These are phyloP conservation scores for Thymelicus acteon DNA, from an alignment of 2,888 invertebrate species.

Conservation along the genomic window DNA sequence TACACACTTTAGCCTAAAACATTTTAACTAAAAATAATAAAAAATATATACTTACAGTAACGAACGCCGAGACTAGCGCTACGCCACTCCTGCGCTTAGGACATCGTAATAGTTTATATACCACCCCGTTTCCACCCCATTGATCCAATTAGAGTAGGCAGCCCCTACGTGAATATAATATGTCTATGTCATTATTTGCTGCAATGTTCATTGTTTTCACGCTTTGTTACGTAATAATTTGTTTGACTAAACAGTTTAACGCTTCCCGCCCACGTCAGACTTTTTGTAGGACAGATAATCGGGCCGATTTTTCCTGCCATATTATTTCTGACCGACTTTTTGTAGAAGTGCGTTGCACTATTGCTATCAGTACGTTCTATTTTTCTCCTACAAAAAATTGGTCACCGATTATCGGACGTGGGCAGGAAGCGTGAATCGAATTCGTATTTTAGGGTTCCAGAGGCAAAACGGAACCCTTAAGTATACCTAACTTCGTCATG, in stretches of 20 bases:
- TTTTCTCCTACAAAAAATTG: too few species aligned
- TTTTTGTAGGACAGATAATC: too few species aligned
- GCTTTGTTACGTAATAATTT: not conserved
- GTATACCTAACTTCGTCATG: too few species aligned
- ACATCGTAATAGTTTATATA: conserved; percentile 58
- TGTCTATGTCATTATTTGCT: not conserved
- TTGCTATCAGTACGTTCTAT: too few species aligned
- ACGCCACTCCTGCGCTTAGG: conserved; percentile 67
- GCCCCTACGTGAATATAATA: not conserved
- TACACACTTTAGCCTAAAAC: not conserved
- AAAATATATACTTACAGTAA: conserved; percentile 59
- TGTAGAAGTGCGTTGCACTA: too few species aligned
- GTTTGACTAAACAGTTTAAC: too few species aligned
- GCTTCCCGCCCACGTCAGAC: too few species aligned
- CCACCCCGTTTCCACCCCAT: conserved; percentile 49
- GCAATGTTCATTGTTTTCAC: not conserved
- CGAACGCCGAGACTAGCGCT: conserved; percentile 67
- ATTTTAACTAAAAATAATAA: conserved; percentile 30
- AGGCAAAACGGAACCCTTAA: too few species aligned
- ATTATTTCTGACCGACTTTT: too few species aligned
- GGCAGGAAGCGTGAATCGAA: too few species aligned
- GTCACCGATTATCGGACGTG: too few species aligned
- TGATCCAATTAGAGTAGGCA: conserved; percentile 60
- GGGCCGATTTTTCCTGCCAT: too few species aligned
- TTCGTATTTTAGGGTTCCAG: not conserved